A percentile compares a stretch with the other conserved stretches of the same genome.
Evolutionary conservation across 2,113 vertebrate genomes (phyloP).

Genomic region (Crotalus horridus): DNA sequence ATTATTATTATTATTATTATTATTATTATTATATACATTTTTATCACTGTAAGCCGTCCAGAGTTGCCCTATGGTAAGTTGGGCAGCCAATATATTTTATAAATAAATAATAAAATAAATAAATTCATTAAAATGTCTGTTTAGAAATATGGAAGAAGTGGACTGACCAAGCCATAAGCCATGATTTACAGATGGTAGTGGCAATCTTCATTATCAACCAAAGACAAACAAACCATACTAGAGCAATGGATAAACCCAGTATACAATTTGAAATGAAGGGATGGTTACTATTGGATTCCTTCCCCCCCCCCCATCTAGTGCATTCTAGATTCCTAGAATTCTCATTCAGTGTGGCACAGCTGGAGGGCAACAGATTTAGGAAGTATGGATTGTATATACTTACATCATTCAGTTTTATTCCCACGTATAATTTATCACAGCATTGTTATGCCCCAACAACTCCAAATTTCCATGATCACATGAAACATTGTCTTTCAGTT

Average conservation of each 20-base stretch:
- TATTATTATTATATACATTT: not conserved
- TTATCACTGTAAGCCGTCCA: not conserved
- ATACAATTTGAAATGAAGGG: not conserved
- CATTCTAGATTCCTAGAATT: not conserved
- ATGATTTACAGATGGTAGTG: not conserved
- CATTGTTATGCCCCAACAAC: not conserved
- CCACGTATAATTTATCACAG: not conserved
- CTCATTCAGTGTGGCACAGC: not conserved
- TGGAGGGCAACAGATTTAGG: not conserved
- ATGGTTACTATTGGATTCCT: not conserved
- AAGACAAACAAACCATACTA: not conserved
- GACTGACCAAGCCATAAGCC: not conserved
- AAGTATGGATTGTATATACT: not conserved
- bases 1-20: too few relatives aligned
- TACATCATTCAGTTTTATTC: not conserved
- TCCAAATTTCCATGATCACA: not conserved
- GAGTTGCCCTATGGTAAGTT: not conserved
- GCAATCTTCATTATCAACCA: not conserved
- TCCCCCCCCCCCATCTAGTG: not conserved
- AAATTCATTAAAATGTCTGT: not conserved
- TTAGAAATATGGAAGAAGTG: not conserved
- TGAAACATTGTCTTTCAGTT: not conserved
- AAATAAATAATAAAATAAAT: not conserved
- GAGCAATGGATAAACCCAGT: not conserved
- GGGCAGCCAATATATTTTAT: not conserved